These are phyloP conservation scores for Mizuhopecten yessoensis DNA, from an alignment of 1,140 invertebrate species.

Conservation along the genomic window DNA sequence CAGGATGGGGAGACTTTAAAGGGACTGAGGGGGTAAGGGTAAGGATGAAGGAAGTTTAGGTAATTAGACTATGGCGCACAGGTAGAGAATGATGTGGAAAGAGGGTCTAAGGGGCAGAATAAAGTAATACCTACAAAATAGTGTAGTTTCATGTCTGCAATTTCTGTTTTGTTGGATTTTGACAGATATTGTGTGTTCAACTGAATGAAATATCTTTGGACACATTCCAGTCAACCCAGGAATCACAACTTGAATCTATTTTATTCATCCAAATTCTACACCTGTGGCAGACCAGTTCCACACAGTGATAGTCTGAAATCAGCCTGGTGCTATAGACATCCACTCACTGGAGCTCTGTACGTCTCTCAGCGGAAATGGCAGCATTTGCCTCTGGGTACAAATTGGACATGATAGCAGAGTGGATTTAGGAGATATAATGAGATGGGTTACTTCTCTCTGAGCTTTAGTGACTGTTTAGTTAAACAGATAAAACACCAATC, in stretches of 20 bases:
- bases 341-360: not conserved
- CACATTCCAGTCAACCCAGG: not conserved
- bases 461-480: constrained; percentile 38
- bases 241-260: constrained; percentile 9
- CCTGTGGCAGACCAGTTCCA: not conserved
- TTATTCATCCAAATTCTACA: constrained; percentile 8
- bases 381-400: constrained; percentile 36
- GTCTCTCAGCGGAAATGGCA: constrained; percentile 30
- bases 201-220: not conserved
- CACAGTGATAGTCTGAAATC: constrained; percentile 2
- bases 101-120: not conserved
- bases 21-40: too few relatives aligned
- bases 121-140: not conserved
- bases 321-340: not conserved
- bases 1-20: too few relatives aligned
- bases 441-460: constrained; percentile 23
- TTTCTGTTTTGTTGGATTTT: not conserved
- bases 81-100: not conserved
- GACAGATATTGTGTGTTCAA: not conserved
- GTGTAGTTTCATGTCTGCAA: too few relatives aligned
- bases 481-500: constrained; percentile 35
- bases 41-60: too few relatives aligned
- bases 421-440: constrained; percentile 39
- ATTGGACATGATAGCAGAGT: constrained; percentile 33
- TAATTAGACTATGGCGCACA: too few relatives aligned